Percentiles rank a stretch among this genome's conserved stretches.
Evolutionary conservation across 2,888 invertebrate genomes (phyloP).

Genomic region (Brachynemurus nebulosus): DNA sequence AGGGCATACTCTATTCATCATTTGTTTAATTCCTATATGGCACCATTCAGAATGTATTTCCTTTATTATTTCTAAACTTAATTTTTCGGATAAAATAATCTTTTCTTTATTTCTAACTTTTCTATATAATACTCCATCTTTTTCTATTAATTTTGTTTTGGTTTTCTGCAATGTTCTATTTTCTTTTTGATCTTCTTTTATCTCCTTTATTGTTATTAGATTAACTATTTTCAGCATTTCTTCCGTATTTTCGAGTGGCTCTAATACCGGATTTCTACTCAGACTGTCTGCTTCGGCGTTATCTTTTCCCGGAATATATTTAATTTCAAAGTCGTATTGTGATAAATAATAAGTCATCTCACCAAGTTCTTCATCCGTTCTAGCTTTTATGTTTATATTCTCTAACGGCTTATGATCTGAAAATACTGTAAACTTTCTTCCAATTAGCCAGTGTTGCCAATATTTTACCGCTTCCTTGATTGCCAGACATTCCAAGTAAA

Average conservation of each 20-base stretch:
- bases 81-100: slow-evolving; percentile 14
- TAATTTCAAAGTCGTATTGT: slow-evolving; percentile 3
- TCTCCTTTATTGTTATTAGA: slow-evolving; percentile 5
- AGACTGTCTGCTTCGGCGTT: slow-evolving; percentile 12
- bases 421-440: slow-evolving; percentile 16
- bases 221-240: slow-evolving; percentile 9
- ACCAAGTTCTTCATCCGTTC: neutral
- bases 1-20: slow-evolving; percentile 2
- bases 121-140: slow-evolving; percentile 11
- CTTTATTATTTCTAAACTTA: slow-evolving; percentile 12
- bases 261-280: slow-evolving; percentile 16
- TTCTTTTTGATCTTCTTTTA: slow-evolving; percentile 1
- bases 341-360: neutral
- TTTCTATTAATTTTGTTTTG: slow-evolving; percentile 7
- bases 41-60: slow-evolving; percentile 10
- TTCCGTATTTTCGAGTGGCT: slow-evolving; percentile 5
- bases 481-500: slow-evolving; percentile 19
- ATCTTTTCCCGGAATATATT: slow-evolving; percentile 5
- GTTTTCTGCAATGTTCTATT: slow-evolving; percentile 5
- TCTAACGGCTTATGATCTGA: slow-evolving; percentile 19
- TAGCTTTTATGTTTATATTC: slow-evolving; percentile 9
- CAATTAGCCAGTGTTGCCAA: slow-evolving; percentile 19
- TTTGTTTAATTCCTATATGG: slow-evolving; percentile 5
- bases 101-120: slow-evolving; percentile 11
- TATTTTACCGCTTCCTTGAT: slow-evolving; percentile 12